Base-by-base conservation (phyloP, 1,140 invertebrate species). In the Aricia agestis region DNA sequence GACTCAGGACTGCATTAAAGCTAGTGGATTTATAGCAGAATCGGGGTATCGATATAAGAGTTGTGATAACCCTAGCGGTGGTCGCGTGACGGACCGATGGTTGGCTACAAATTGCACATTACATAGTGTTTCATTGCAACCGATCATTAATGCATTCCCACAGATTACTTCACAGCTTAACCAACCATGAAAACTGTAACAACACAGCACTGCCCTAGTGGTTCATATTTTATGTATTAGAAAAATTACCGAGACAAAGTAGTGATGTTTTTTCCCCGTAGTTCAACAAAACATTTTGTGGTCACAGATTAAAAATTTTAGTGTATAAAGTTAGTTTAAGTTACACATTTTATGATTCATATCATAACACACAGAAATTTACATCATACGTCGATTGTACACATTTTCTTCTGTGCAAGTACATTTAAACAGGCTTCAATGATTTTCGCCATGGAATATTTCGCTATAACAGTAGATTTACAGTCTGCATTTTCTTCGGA, bases 131-230 rank as follows among this genome's bases (percentile, higher is more conserved):
- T 80, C 78, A 75, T 74, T 83, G 87, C 85, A 87, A 87, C 79
- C 82, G 78, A 79, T 82, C 81, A 86, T 91, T 89, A 89, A 80
- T 85, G 83, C 86, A 89, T 87, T 85, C 84, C 82, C 81, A 80
- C 75, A 81, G 81, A 88, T 88, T 88, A 87, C 86, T 83, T 84
- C 85, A 87, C 80, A 79, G 74, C 81, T 81, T 83, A 87, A 86
- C 81, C 82, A 81, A 85, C 78, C 81, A 85, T 86, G 66, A 74
- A 74, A 77, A 77, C 71, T 74, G 71, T 73, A 74, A 70, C 73
- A 69, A 71, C 69, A 63, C 18, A 19, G 18, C 59, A 19, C 59
- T 63, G 19, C 58, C n/a, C 17, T 25, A 19, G 18, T 63, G 59
- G 19, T 63, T 19, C 10, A 63, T 52, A 52, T 52, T 52, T 15